phyloP scores from a whole-genome alignment of 2,113 vertebrate species.

The Melierax canorus region DNA sequence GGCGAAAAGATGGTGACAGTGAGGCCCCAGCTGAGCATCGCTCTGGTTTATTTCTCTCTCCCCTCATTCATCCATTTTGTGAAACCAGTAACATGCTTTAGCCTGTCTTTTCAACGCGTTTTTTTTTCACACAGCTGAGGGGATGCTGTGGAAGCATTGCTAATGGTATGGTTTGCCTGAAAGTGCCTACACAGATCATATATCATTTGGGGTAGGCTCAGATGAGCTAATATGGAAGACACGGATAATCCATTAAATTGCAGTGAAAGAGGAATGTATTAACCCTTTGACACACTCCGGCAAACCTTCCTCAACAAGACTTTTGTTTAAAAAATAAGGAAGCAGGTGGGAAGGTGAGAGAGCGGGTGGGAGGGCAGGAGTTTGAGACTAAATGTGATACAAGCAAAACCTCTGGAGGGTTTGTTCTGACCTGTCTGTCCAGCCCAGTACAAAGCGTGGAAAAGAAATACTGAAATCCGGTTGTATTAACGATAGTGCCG shows the following conservation, averaged over 20 bases:
- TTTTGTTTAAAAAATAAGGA: background rate
- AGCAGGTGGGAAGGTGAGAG: background rate
- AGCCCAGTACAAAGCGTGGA: background rate
- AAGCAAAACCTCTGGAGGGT: background rate
- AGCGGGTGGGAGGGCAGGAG: background rate
- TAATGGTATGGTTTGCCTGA: conserved; percentile 11
- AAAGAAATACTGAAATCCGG: background rate
- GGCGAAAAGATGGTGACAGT: background rate
- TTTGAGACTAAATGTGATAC: background rate
- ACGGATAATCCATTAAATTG: background rate
- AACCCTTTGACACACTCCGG: background rate
- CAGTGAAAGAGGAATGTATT: background rate
- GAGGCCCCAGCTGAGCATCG: background rate
- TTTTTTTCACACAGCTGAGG: background rate
- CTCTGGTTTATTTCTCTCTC: background rate
- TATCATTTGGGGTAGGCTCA: background rate
- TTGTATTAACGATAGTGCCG: fast-evolving
- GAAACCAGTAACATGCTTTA: background rate
- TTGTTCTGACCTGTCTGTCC: background rate
- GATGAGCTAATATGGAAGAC: background rate
- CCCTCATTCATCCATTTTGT: background rate
- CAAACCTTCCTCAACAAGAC: background rate
- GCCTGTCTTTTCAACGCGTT: background rate
- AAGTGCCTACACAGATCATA: conserved; percentile 6
- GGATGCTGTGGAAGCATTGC: background rate